Base-by-base conservation (phyloP, 2,113 vertebrate genomes). In the Odocoileus virginianus region DNA sequence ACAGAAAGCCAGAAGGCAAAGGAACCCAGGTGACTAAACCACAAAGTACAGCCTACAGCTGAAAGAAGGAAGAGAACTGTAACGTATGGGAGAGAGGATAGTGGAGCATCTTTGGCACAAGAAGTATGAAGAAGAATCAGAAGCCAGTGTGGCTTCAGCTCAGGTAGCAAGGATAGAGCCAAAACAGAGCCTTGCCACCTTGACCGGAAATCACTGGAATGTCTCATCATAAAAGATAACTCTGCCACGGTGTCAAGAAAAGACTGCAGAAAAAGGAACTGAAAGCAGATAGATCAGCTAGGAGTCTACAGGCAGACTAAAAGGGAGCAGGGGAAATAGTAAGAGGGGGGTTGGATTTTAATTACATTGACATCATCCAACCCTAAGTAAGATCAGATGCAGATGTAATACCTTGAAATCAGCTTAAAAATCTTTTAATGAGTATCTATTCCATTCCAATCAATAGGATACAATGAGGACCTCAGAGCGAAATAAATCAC, bases 31-130 rank as follows among this genome's bases (percentile, higher is more conserved):
- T 3, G 9, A 17, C 50, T 23, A 27, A 2, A 84, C 21, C 87
- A 74, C 8, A 74, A 88, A 87, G 45, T 45, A 2, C 0, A 84
- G 47, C n/a, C 33, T 50, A 27, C 3, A 54, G 30, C 8, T 27
- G n/a, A 52, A 21, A 84, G n/a, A 27, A 84, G 15, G 13, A 16
- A 58, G 7, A 67, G 57, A 21, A 17, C 3, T 12, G 10, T 8
- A 30, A 6, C 6, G 10, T 7, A 1, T 3, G 40, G 25, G 15
- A 94, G 6, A 36, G 16, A 61, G 14, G 4, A 1, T 1, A 16
- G 7, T 8, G 30, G 3, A 27, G 7, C 10, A 36, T 1, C 45
- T 33, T 74, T 5, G 33, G 6, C 47, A 79, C 8, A 55, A 12
- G n/a, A 0, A 25, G 3, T 21, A 7, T 47, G 23, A 93, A 14